These are phyloP conservation scores for Microchirus variegatus DNA, from an alignment of 2,797 vertebrate species.

Conservation along the genomic window DNA sequence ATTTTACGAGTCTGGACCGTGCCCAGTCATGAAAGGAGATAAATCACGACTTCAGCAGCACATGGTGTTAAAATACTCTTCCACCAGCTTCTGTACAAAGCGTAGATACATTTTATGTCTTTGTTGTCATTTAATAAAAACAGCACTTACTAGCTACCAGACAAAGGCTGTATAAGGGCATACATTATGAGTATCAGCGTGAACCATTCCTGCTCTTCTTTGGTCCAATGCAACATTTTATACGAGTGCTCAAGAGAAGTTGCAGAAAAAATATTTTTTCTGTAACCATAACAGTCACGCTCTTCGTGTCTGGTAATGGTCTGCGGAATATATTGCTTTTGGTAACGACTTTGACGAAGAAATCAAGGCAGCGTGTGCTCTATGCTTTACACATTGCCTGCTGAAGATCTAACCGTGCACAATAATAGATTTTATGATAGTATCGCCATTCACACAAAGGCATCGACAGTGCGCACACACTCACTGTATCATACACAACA, in stretches of 20 bases:
- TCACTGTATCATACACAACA: slow-evolving; percentile 13
- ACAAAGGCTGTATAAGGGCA: slow-evolving; percentile 67
- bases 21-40: slow-evolving; percentile 43
- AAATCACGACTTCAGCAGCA: slow-evolving; percentile 39
- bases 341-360: slow-evolving; percentile 44
- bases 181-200: slow-evolving; percentile 31
- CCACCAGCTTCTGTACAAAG: slow-evolving; percentile 26
- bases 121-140: slow-evolving; percentile 60
- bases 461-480: neutral
- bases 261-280: slow-evolving; percentile 68
- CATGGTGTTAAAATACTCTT: slow-evolving; percentile 36
- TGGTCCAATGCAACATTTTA: slow-evolving; percentile 62
- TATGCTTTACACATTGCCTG: slow-evolving; percentile 21
- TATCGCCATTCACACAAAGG: slow-evolving; percentile 10
- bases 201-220: slow-evolving; percentile 49
- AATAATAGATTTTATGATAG: slow-evolving; percentile 8
- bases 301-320: slow-evolving; percentile 59
- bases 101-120: slow-evolving; percentile 45
- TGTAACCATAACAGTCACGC: slow-evolving; percentile 71
- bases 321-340: slow-evolving; percentile 59
- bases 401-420: slow-evolving; percentile 6
- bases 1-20: slow-evolving; percentile 1
- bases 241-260: slow-evolving; percentile 42
- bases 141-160: slow-evolving; percentile 28
- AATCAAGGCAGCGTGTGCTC: slow-evolving; percentile 25